Conservation (phyloP, 37 sponge, comb jelly and placozoan species). For the Halisarca cf. caerulea region DNA sequence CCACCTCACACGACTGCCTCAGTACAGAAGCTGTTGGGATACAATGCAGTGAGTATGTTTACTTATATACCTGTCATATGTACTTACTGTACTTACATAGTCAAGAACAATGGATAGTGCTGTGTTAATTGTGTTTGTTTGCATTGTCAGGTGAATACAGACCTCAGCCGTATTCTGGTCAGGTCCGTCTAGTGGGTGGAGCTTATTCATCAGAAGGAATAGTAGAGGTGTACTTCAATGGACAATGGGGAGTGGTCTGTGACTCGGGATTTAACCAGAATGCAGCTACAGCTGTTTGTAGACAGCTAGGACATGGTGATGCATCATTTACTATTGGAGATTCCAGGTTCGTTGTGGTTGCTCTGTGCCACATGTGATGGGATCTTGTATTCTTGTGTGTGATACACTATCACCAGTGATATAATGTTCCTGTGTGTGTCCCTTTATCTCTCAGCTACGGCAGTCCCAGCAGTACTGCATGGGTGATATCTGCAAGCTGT, state of each 20-base stretch:
- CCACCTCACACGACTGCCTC: background rate
- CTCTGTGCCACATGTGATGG: background rate
- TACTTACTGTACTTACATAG: no score
- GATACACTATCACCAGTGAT: no score
- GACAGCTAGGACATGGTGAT: slow-evolving; percentile 6
- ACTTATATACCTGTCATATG: no score
- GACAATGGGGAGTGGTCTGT: slow-evolving; percentile 25
- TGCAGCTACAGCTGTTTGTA: background rate
- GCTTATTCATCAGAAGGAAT: background rate
- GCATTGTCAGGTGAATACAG: background rate
- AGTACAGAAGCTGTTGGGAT: background rate
- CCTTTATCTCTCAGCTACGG: no score
- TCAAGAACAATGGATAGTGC: no score
- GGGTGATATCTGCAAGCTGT: slow-evolving; percentile 7
- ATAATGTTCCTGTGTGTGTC: no score
- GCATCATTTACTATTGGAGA: background rate
- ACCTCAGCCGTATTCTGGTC: slow-evolving; percentile 26
- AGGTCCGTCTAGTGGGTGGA: slow-evolving; percentile 15
- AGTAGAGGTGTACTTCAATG: slow-evolving; percentile 17
- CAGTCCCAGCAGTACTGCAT: background rate
- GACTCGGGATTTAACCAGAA: background rate
- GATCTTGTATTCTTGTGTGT: no score
- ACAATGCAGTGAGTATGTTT: slow-evolving; percentile 10
- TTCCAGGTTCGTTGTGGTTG: background rate
- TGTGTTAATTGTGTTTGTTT: no score